Evolutionary conservation across 2,113 vertebrate species (phyloP).

Genomic region (Tachuris rubrigastra): DNA sequence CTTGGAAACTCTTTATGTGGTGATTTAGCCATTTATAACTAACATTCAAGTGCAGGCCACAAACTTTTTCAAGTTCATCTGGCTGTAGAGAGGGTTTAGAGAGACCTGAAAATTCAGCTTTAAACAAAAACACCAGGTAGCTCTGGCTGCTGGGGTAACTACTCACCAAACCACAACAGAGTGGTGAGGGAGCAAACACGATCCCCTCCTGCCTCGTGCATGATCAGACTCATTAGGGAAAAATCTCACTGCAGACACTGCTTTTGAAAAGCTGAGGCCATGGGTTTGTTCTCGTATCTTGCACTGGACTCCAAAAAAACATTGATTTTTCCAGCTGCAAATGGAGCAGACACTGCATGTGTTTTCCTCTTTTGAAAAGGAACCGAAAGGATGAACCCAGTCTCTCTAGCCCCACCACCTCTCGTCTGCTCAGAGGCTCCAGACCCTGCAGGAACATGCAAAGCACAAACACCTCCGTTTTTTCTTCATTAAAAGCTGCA

Average conservation of each 20-base stretch:
- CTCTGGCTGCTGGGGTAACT: background rate
- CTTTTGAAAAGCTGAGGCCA: background rate
- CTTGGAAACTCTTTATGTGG: conserved; percentile 6
- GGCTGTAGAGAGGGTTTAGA: background rate
- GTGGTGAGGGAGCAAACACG: background rate
- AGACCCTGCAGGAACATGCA: background rate
- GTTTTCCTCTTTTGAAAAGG: background rate
- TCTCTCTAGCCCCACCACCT: background rate
- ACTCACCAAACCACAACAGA: conserved; percentile 42
- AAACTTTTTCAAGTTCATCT: background rate
- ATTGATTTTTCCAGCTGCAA: background rate
- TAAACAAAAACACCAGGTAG: background rate
- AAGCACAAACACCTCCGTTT: background rate
- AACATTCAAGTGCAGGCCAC: background rate
- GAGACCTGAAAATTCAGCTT: background rate
- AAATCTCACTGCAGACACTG: background rate
- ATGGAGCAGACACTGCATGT: background rate
- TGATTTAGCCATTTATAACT: background rate
- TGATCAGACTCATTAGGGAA: background rate
- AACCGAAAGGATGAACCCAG: background rate
- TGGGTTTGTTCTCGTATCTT: background rate
- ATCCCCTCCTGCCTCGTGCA: background rate
- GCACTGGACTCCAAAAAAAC: background rate
- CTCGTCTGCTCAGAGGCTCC: background rate
- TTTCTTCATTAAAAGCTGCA: background rate